A percentile compares a stretch with the other conserved stretches of the same genome.
Evolutionary conservation across 2,888 invertebrate species (phyloP).

Genomic region (Druceiella hillmani): DNA sequence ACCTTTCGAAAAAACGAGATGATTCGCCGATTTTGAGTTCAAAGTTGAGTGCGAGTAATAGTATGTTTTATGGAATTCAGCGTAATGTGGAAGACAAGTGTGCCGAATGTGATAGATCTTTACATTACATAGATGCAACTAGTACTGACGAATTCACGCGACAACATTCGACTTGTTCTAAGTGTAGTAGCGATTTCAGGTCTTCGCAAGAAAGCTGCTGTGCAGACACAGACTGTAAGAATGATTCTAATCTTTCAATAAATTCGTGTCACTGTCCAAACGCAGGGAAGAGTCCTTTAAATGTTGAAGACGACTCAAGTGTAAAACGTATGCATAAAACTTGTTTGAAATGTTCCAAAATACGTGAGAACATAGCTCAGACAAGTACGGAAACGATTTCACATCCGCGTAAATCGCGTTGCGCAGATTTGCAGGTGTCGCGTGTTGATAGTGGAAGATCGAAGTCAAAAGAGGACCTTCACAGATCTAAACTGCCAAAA

Average conservation of each 20-base stretch:
- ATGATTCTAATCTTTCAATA: too few species aligned
- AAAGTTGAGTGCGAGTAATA: too few species aligned
- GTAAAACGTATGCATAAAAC: slow-evolving; percentile 41
- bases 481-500: slow-evolving; percentile 44
- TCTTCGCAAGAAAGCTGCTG: slow-evolving; percentile 46
- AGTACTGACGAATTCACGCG: slow-evolving; percentile 40
- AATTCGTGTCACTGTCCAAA: too few species aligned
- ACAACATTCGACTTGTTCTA: slow-evolving; percentile 33
- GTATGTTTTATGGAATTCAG: slow-evolving; percentile 31
- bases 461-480: slow-evolving; percentile 48
- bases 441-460: slow-evolving; percentile 45
- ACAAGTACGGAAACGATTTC: slow-evolving; percentile 33
- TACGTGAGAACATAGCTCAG: slow-evolving; percentile 47
- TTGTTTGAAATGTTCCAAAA: slow-evolving; percentile 46
- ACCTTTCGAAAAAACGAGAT: slow-evolving; percentile 33
- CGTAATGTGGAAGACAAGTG: slow-evolving; percentile 35
- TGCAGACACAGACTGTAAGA: too few species aligned
- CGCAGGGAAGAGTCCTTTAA: too few species aligned
- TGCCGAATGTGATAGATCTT: slow-evolving; percentile 39
- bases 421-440: slow-evolving; percentile 34
- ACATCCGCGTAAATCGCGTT: slow-evolving; percentile 37
- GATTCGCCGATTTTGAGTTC: too few species aligned
- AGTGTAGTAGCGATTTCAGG: slow-evolving; percentile 40
- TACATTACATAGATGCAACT: slow-evolving; percentile 44
- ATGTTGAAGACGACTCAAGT: slow-evolving; percentile 29